Evolutionary conservation across 2,888 invertebrate genomes (phyloP).

Genomic region (Gibbula magus): DNA sequence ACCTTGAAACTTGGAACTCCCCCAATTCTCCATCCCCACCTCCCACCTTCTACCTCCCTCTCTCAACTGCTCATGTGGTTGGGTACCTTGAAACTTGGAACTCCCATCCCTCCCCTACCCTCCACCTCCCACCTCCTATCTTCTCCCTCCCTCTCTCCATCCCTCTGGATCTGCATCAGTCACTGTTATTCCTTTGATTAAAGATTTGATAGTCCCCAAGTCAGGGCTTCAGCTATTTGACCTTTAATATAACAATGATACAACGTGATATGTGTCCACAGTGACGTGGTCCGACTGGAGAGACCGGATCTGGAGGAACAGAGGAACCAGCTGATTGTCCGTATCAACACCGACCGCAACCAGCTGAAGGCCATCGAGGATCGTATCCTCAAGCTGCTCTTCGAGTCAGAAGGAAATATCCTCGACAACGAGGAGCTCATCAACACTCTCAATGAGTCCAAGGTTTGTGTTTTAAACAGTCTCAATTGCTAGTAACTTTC

Average conservation of each 20-base stretch:
- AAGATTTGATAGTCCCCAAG: not conserved
- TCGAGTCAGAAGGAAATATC: constrained; percentile 76
- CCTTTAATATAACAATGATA: not conserved
- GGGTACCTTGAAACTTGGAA: too few species aligned
- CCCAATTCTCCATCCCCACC: too few species aligned
- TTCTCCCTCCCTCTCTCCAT: too few species aligned
- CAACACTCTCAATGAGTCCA: constrained; percentile 76
- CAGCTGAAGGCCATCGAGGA: constrained; percentile 76
- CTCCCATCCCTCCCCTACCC: too few species aligned
- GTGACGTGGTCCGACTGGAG: constrained; percentile 75
- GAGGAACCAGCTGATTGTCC: constrained; percentile 74
- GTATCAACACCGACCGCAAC: constrained; percentile 75
- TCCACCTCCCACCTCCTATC: too few species aligned
- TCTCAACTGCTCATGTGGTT: too few species aligned
- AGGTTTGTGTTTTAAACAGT: constrained; percentile 56
- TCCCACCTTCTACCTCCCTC: too few species aligned
- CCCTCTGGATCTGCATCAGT: too few species aligned
- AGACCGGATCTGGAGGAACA: constrained; percentile 76
- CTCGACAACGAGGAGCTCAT: constrained; percentile 76
- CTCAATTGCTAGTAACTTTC: too few species aligned
- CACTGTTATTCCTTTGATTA: too few species aligned
- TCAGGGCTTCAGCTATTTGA: not conserved
- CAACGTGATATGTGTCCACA: constrained; percentile 38
- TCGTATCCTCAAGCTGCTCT: constrained; percentile 75
- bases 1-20: too few species aligned